Base-by-base conservation (phyloP, 2,888 invertebrate genomes). In the Lochmaea crataegi region DNA sequence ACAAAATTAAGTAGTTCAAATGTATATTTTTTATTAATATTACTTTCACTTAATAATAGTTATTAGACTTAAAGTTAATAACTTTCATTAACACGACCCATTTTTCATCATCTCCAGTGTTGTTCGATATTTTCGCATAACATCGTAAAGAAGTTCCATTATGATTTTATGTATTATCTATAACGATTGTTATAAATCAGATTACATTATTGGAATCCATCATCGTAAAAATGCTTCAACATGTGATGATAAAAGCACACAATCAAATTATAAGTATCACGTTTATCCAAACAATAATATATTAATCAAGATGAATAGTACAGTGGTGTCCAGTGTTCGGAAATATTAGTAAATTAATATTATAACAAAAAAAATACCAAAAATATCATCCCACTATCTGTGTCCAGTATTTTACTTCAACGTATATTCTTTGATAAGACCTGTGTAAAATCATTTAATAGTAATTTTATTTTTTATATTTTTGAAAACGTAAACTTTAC, bases 191-290 rank as follows among this genome's bases (percentile, higher is more conserved):
- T 7, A 26, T 58, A 58, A 58, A 58, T 32, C 32, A 14, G 26
- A 58, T 58, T 58, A 32, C n/a, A 58, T 58, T 32, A 16, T 58
- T 32, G n/a, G 58, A 26, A 58, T 26, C 32, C 58, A 58, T 58
- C 58, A 58, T 22, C 14, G 26, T 58, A 58, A 38, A 38, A 58
- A 58, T 58, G 16, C 5, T 32, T 32, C 6, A 58, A 12, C n/a
- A 26, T 58, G n/a, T 57, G 32, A 32, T 32, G 26, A 26, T 58
- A 58, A 26, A n/a, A 32, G 32, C 58, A 58, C 58, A 58, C 58
- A 58, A 60, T 60, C n/a, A 60, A 38, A 60, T 60, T 60, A 38
- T 60, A n/a, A 18, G 38, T 60, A 60, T 60, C 60, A 60, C 32
- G 38, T 38, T 38, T 32, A 26, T 18, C 32, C 16, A 38, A 9